Evolutionary conservation across 2,888 invertebrate species (phyloP), one percentile per base, ranked within the genome.

Genomic region (Perithous albicinctus): DNA sequence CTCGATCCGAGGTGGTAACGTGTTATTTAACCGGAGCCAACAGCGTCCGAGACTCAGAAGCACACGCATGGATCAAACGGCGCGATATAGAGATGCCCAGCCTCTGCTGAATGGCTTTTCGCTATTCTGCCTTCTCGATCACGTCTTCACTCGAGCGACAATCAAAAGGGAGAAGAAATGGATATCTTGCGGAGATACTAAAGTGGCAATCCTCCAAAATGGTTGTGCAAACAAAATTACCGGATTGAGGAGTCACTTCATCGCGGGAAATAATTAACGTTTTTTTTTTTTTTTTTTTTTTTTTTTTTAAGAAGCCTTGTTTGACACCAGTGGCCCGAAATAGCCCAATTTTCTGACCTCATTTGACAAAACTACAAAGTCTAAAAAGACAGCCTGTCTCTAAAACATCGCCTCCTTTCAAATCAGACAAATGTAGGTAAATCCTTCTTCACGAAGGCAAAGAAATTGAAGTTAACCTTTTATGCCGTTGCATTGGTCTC

Each of bases 21-120:
- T 89, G 85, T 88, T 89, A 89, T 89, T 88, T 88, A 84, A 85
- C 83, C 84, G 86, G 85, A 85, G 83, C 63, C 78, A 72, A 26
- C 69, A 54, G 26, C 64, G 56, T 48, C 26, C 43, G 75, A 59
- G 69, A 76, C 74, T 69, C 54, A 26, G 18, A 32, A 41, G 46
- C 41, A 75, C 72, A 67, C 66, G 64, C 80, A 76, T 70, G 48
- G 72, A 78, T 82, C 78, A 54, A 73, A 78, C 69, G 46, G 46
- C 69, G 43, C 73, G 74, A 78, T 80, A 84, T n/a, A n/a, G n/a
- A n/a, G n/a, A n/a, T 69, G 59, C 38, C 64, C 59, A 63, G 43
- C 64, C 67, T n/a, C 56, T 64, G 46, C 79, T 73, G 80, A 85
- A 88, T 88, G 88, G 81, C 86, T 69, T 82, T 75, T 69, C 66